These are phyloP conservation scores for Ditylenchus dipsaci DNA, from an alignment of 1,140 invertebrate species.

Conservation along the genomic window DNA sequence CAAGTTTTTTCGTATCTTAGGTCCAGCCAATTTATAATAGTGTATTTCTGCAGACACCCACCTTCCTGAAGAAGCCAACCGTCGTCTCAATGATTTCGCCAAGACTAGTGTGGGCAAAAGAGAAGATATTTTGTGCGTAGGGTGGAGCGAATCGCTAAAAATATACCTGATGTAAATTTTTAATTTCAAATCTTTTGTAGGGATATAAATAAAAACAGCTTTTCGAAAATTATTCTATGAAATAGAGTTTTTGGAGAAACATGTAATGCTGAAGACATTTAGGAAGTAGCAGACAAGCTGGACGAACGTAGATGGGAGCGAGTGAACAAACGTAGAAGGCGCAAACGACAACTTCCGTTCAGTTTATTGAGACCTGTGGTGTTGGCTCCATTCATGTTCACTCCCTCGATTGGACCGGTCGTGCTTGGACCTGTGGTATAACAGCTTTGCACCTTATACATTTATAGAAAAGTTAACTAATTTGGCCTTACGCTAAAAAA, in stretches of 20 bases:
- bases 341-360: background rate
- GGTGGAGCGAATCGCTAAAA: slow-evolving; percentile 51
- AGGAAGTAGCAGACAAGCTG: background rate
- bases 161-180: slow-evolving; percentile 35
- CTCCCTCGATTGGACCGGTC: slow-evolving; percentile 39
- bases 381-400: slow-evolving; percentile 53
- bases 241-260: background rate
- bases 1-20: background rate
- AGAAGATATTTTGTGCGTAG: slow-evolving; percentile 50
- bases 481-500: too few species aligned
- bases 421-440: slow-evolving; percentile 39
- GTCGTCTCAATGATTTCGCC: background rate
- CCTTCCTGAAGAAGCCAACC: background rate
- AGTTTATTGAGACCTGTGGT: slow-evolving; percentile 23
- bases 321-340: background rate
- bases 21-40: background rate
- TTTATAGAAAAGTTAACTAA: too few species aligned
- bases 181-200: background rate
- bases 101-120: background rate
- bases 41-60: background rate
- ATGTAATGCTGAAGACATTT: background rate
- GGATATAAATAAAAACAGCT: background rate
- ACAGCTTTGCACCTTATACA: too few species aligned
- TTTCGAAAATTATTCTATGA: background rate
- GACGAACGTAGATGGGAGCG: background rate